Evolutionary conservation across 2,113 vertebrate genomes (phyloP).

Genomic region (Tringa solitaria): DNA sequence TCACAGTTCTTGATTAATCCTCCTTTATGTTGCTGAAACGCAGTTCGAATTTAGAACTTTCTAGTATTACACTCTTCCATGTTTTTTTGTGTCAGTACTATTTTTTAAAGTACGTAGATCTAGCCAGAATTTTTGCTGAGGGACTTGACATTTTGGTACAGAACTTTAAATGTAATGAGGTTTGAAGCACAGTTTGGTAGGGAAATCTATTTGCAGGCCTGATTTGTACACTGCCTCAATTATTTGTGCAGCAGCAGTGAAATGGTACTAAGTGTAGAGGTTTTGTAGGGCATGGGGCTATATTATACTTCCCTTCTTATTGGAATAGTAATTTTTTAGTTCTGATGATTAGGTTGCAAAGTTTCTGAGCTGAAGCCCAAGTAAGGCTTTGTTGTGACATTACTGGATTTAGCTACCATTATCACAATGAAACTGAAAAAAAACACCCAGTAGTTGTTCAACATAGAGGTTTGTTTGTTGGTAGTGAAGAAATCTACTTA

Average conservation of each 20-base stretch:
- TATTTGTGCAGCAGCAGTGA: background rate
- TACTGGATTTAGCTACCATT: background rate
- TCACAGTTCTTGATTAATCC: background rate
- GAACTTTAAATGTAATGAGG: background rate
- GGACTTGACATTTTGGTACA: background rate
- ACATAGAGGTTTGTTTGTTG: background rate
- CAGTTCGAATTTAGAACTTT: background rate
- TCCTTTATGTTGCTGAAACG: background rate
- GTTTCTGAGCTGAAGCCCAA: background rate
- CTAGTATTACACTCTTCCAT: background rate
- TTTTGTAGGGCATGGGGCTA: background rate
- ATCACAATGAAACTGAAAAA: background rate
- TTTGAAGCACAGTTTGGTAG: background rate
- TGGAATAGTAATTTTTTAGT: background rate
- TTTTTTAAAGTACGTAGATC: background rate
- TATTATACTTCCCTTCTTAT: background rate
- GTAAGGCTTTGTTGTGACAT: background rate
- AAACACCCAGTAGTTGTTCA: background rate
- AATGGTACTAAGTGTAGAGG: background rate
- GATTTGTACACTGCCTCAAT: background rate
- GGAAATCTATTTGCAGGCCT: background rate
- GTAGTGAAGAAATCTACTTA: background rate
- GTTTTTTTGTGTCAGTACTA: background rate
- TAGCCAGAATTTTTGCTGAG: background rate
- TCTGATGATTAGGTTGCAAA: background rate